phyloP scores from a whole-genome alignment of 2,888 invertebrate species.

The Anaspis maculata region DNA sequence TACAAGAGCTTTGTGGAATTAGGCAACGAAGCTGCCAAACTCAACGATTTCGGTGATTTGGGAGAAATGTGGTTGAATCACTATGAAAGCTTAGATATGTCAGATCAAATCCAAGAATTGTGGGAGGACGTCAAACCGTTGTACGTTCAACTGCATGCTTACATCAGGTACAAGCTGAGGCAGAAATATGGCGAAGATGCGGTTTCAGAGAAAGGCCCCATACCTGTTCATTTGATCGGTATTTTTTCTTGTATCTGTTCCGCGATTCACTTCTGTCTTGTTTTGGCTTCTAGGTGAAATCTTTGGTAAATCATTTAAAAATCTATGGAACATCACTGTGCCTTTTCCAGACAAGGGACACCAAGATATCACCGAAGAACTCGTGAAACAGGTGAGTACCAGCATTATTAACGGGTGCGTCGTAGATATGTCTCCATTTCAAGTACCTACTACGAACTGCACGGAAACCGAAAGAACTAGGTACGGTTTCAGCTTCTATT shows the following conservation, averaged over 20 bases:
- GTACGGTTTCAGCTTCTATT: too few species aligned
- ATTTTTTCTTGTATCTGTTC: too few species aligned
- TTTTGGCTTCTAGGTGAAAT: too few species aligned
- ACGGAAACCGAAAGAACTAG: too few species aligned
- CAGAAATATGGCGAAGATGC: slow-evolving; percentile 66
- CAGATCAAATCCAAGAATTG: slow-evolving; percentile 56
- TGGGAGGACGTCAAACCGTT: slow-evolving; percentile 72
- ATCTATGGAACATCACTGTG: slow-evolving; percentile 56
- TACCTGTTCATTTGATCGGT: slow-evolving; percentile 72
- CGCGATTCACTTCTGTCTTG: too few species aligned
- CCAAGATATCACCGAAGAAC: slow-evolving; percentile 64
- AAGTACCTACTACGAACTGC: too few species aligned
- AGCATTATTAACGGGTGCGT: too few species aligned
- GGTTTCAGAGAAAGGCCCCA: slow-evolving; percentile 58
- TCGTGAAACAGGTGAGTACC: too few species aligned
- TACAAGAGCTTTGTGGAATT: slow-evolving; percentile 60
- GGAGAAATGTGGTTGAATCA: slow-evolving; percentile 63
- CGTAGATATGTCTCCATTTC: too few species aligned
- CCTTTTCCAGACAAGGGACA: slow-evolving; percentile 65
- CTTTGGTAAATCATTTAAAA: slow-evolving; percentile 82
- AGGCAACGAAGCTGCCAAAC: slow-evolving; percentile 60
- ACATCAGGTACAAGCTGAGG: slow-evolving; percentile 62
- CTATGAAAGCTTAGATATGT: slow-evolving; percentile 65
- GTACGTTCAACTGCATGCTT: slow-evolving; percentile 76
- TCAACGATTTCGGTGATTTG: slow-evolving; percentile 62